Base-by-base conservation (phyloP, 2,797 vertebrate genomes). In the Sebastes iracundus region DNA sequence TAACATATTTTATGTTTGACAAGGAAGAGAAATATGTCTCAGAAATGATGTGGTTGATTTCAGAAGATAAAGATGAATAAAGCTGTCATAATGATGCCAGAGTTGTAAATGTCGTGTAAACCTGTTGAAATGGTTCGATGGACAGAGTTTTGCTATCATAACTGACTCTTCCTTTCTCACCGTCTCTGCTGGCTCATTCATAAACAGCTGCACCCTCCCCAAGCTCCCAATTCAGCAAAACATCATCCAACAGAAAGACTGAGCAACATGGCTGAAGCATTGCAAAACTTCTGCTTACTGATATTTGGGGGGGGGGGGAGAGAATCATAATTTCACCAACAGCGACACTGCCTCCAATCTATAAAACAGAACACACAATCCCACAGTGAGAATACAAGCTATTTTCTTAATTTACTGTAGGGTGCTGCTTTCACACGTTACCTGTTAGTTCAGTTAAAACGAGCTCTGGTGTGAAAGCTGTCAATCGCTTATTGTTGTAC, bases 121-220 rank as follows among this genome's bases (percentile, higher is more conserved):
- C 49, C 64, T 53, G 52, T 73, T 38, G 70, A 73, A 72, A 77
- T 7, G 11, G 28, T 55, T 56, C 6, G 11, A 23, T 16, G n/a
- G 38, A 74, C 68, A 63, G 53, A 78, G 76, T 80, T 86, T 90
- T 84, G 83, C 2, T 75, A 85, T 84, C 75, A 92, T 84, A 85
- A 73, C 64, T 16, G 71, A 80, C 80, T 84, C 62, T 80, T 87
- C 64, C 59, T 28, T 75, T 82, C 42, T 79, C 52, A 38, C 42
- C 1, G 52, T 79, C 76, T 76, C 78, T 80, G 62, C 55, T 68
- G 79, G 82, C 81, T 83, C 87, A 86, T 89, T 91, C 84, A 87
- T 77, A 86, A 88, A 81, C 79, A 79, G 72, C 87, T 88, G 89
- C 82, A 73, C 22, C 56, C 42, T 74, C 67, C 63, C 38, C 49